Evolutionary conservation across 2,888 invertebrate genomes (phyloP).

Genomic region (Limenitis camilla): DNA sequence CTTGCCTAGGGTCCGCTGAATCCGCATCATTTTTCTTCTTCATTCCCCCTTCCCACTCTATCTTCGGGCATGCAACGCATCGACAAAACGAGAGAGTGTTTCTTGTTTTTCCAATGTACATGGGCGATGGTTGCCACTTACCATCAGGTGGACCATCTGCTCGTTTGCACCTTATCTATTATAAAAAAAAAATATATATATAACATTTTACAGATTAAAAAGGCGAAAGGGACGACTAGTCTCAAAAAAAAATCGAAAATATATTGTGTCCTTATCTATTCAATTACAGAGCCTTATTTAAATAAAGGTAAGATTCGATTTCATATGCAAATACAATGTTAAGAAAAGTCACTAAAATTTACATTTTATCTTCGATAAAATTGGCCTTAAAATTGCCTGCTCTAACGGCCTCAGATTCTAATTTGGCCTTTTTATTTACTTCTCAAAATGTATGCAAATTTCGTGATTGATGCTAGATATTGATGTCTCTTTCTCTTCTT

Average conservation of each 20-base stretch:
- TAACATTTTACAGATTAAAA: too few species aligned
- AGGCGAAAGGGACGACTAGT: neutral
- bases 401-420: slow-evolving; percentile 29
- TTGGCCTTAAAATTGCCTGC: slow-evolving; percentile 26
- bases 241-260: neutral
- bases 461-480: slow-evolving; percentile 47
- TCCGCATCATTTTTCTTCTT: too few species aligned
- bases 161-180: too few species aligned
- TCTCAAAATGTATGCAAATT: slow-evolving; percentile 49
- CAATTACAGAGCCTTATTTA: neutral
- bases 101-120: too few species aligned
- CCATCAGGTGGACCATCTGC: too few species aligned
- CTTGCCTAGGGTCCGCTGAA: too few species aligned
- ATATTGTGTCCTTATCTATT: neutral
- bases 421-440: slow-evolving; percentile 51
- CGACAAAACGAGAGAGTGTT: too few species aligned
- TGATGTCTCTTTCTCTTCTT: slow-evolving; percentile 32
- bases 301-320: slow-evolving; percentile 4
- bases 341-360: slow-evolving; percentile 20
- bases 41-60: too few species aligned
- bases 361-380: slow-evolving; percentile 24
- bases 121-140: too few species aligned
- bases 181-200: too few species aligned
- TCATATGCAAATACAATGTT: slow-evolving; percentile 4
- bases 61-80: too few species aligned